Evolutionary conservation across 37 sponge, comb jelly and placozoan genomes (phyloP), one percentile per base, ranked within the genome.

Genomic region (Trichoplax adhaerens): DNA sequence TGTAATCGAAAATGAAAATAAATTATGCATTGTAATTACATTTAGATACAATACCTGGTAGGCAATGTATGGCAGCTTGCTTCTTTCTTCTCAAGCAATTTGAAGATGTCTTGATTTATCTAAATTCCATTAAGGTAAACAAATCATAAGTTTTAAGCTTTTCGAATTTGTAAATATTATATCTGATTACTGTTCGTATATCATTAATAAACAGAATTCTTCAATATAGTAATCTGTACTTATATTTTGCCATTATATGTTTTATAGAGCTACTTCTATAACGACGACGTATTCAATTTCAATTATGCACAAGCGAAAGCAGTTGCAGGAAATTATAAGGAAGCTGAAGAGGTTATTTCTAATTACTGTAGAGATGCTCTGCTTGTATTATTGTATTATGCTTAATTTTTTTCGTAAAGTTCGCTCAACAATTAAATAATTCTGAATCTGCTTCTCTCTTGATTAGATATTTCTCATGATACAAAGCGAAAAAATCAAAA

Each of bases 231-330:
- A 29, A 29, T 29, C 29, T 29, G 29, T 29, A 29, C 29, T 29
- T 29, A 29, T 29, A 29, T 29, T 29, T 29, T 29, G 29, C 29
- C 29, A 29, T 29, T 29, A 29, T 29, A 29, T 29, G 58, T 52
- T 12, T 0, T 57, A n/a, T 69, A 91, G 91, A 87, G 85, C 53
- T 98, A 93, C 65, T 93, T 89, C 77, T 98, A 94, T 82, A 98
- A 88, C 78, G 88, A 88, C 70, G 99, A 98, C 68, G 75, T 72
- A 49, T 98, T 92, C 79, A 98, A 93, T 71, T 92, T 83, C 86
- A 98, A 98, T 78, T 98, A 63, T 81, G 99, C 85, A 5, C 99
- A 98, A 72, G 88, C 94, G 4, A 89, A 93, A 65, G 99, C 94
- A 57, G 81, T 76, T 2, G 78, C 84, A 63, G 99, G 99, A 1